Base-by-base conservation (phyloP, 2,888 invertebrate species). In the Eretmocerus hayati region DNA sequence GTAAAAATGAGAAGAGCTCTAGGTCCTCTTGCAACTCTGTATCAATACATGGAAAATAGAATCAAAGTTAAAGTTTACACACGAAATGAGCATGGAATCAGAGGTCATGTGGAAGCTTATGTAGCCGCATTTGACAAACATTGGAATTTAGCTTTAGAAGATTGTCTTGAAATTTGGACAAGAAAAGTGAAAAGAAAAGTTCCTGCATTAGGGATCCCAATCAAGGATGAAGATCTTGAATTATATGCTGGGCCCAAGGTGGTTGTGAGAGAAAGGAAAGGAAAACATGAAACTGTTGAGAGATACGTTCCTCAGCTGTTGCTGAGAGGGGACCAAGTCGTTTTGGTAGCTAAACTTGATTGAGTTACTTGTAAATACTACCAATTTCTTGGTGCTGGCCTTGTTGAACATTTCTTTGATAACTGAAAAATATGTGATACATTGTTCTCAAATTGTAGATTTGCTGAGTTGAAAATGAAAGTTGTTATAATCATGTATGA, bases 71-170 rank as follows among this genome's bases (percentile, higher is more conserved):
- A 83, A 81, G 81, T 91, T 36, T 79, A 82, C 63, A 87, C 88
- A 0, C 79, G 94, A 45, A 81, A 81, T 58, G 82, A 81, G 20
- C 75, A 74, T 31, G 81, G 83, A 11, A 73, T 93, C 20, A 76
- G 92, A 46, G 92, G 94, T 3, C 80, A 79, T 52, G 80, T 90
- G 52, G 80, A 82, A 53, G 96, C 89, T 1, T 85, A 80, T 58
- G 72, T 95, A 21, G 79, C 84, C 16, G 89, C 89, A 3, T 96
- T 90, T 71, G 96, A 96, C 73, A 92, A 89, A 66, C 91, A 93
- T 68, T 93, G 91, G 87, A 96, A 96, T 73, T 70, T 96, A 59
- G 85, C 88, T 5, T 73, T 95, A 44, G 79, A 79, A 48, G 88
- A 93, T 66, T 90, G 90, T 2, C 78, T 83, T 22, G 94, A 94